These are phyloP conservation scores for Dasypogon diadema DNA, from an alignment of 2,888 invertebrate species.

Conservation along the genomic window DNA sequence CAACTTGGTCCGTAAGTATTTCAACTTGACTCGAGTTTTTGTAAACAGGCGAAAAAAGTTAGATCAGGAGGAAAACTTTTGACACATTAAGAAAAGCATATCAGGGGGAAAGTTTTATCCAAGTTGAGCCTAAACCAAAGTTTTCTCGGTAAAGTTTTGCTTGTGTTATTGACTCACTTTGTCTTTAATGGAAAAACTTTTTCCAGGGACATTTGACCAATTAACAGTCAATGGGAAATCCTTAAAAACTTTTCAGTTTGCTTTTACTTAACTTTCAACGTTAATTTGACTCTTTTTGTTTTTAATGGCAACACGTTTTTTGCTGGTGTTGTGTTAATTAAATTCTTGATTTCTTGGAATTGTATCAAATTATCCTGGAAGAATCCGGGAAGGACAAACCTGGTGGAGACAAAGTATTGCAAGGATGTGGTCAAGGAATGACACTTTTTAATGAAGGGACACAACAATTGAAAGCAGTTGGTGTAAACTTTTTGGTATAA, in stretches of 20 bases:
- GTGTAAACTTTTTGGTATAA: too few species aligned
- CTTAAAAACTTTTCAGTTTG: background rate
- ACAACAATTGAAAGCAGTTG: too few species aligned
- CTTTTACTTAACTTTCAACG: background rate
- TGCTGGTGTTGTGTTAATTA: too few species aligned
- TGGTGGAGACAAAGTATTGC: too few species aligned
- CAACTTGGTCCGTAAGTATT: slow-evolving; percentile 3
- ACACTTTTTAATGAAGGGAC: too few species aligned
- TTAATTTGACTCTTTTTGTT: background rate
- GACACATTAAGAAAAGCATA: slow-evolving; percentile 3
- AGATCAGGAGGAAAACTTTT: background rate
- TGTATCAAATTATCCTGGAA: too few species aligned
- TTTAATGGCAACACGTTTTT: too few species aligned
- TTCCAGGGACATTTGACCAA: slow-evolving; percentile 28
- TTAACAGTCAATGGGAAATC: slow-evolving; percentile 21
- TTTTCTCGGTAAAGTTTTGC: slow-evolving; percentile 19
- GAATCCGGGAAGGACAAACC: too few species aligned
- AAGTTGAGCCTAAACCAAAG: slow-evolving; percentile 24
- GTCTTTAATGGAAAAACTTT: slow-evolving; percentile 41
- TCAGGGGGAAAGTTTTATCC: slow-evolving; percentile 7
- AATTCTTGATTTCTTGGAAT: too few species aligned
- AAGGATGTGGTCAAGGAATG: too few species aligned
- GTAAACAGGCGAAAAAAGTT: slow-evolving; percentile 14
- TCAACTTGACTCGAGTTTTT: slow-evolving; percentile 3
- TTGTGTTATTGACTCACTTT: slow-evolving; percentile 40